phyloP scores from a whole-genome alignment of 2,113 vertebrate species.

The Python bivittatus region DNA sequence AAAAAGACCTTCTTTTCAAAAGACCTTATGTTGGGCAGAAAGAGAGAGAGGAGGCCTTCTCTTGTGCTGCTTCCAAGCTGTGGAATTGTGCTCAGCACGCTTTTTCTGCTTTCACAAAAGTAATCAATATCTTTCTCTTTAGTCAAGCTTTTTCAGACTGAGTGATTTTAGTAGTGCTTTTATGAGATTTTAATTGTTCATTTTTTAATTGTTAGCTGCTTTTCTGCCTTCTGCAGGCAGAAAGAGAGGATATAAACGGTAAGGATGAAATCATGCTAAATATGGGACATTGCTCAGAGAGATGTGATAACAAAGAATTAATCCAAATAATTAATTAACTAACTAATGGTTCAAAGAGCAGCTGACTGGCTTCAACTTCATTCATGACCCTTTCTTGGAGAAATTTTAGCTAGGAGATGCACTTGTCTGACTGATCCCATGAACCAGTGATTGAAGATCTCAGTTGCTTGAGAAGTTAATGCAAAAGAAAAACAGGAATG shows the following conservation, averaged over 20 bases:
- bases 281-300: neutral
- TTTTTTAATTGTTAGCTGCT: neutral
- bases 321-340: no score
- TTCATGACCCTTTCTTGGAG: neutral
- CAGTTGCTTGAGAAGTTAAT: neutral
- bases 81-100: neutral
- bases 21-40: neutral
- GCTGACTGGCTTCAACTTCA: neutral
- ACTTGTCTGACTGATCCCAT: neutral
- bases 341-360: neutral
- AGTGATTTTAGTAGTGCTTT: neutral
- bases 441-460: rapidly evolving
- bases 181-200: neutral
- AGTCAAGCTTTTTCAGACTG: neutral
- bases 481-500: conserved; percentile 7
- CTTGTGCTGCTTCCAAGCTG: neutral
- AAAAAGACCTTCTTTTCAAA: neutral
- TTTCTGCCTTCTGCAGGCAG: neutral
- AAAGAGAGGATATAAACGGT: neutral
- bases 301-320: neutral
- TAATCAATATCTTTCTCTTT: neutral
- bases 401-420: neutral
- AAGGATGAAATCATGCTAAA: neutral
- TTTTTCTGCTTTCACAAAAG: neutral
- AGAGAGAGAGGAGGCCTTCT: neutral